These are phyloP conservation scores for Sphaerophoria taeniata DNA, from an alignment of 2,888 invertebrate genomes.

Conservation along the genomic window DNA sequence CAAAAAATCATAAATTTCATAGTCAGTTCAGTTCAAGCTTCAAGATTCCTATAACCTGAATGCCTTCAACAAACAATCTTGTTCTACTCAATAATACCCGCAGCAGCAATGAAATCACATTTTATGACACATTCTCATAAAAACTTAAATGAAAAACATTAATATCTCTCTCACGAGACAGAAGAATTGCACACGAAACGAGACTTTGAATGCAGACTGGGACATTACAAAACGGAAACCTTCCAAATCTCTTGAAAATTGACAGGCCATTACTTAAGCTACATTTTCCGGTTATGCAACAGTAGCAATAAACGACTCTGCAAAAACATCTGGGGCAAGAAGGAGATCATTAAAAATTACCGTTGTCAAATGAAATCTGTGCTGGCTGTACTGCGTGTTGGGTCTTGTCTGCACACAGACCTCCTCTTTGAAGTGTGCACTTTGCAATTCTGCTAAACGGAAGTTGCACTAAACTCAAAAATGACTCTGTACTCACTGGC, in stretches of 20 bases:
- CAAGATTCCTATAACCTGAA: conserved; percentile 31
- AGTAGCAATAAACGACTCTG: not conserved
- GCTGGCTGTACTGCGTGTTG: not conserved
- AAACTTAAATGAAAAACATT: not conserved
- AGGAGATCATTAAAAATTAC: conserved; percentile 30
- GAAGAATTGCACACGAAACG: not conserved
- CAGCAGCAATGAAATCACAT: not conserved
- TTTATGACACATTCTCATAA: conserved; percentile 3
- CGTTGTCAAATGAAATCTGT: not conserved
- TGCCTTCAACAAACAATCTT: conserved; percentile 13
- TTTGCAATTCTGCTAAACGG: conserved; percentile 49
- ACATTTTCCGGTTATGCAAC: conserved; percentile 58
- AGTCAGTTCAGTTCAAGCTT: not conserved
- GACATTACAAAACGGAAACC: conserved; percentile 47
- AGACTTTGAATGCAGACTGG: not conserved
- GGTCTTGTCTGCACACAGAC: not conserved
- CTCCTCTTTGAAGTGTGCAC: not conserved
- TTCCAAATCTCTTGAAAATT: conserved; percentile 45
- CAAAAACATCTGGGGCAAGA: not conserved
- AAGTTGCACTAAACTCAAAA: conserved; percentile 58
- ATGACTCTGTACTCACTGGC: conserved; percentile 6
- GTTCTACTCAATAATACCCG: conserved; percentile 10
- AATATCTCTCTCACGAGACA: not conserved
- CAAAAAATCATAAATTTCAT: no score
- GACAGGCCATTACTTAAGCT: conserved; percentile 51